These are phyloP conservation scores for Brachionus manjavacas DNA, from an alignment of 1,140 invertebrate genomes.

Conservation along the genomic window DNA sequence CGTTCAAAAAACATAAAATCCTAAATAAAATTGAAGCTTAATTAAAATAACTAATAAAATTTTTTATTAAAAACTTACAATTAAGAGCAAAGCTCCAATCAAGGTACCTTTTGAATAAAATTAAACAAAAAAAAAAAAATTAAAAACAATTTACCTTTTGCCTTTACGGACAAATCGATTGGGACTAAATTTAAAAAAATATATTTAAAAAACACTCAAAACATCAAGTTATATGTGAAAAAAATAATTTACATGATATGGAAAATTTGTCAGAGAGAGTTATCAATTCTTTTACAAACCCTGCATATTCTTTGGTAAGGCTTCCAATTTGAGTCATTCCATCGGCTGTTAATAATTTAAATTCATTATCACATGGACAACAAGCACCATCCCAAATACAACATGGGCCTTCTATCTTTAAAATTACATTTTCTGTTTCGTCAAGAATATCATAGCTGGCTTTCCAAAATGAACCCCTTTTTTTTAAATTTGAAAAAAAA, in stretches of 20 bases:
- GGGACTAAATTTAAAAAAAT: slow-evolving; percentile 46
- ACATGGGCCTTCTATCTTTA: slow-evolving; percentile 27
- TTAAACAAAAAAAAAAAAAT: not conserved
- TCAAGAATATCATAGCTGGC: slow-evolving; percentile 20
- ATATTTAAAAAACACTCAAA: not conserved
- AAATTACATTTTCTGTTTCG: not conserved
- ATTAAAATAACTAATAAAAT: not conserved
- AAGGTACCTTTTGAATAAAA: not conserved
- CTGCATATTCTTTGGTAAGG: slow-evolving; percentile 23
- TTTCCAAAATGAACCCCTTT: slow-evolving; percentile 31
- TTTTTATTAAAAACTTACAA: slow-evolving; percentile 27
- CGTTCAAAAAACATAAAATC: slow-evolving; percentile 40
- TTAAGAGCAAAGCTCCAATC: slow-evolving; percentile 39
- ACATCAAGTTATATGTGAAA: not conserved
- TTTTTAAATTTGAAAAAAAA: not conserved
- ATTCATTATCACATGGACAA: slow-evolving; percentile 41
- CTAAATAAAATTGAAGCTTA: not conserved
- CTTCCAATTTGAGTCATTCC: not conserved
- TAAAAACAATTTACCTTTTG: not conserved
- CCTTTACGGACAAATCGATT: slow-evolving; percentile 44
- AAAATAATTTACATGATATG: not conserved
- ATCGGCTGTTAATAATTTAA: slow-evolving; percentile 10
- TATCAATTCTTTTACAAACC: slow-evolving; percentile 21
- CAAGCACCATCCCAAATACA: slow-evolving; percentile 37
- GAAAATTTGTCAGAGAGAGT: not conserved